These are phyloP conservation scores for Amphipoea lucens DNA, from an alignment of 2,888 invertebrate species.

Conservation along the genomic window DNA sequence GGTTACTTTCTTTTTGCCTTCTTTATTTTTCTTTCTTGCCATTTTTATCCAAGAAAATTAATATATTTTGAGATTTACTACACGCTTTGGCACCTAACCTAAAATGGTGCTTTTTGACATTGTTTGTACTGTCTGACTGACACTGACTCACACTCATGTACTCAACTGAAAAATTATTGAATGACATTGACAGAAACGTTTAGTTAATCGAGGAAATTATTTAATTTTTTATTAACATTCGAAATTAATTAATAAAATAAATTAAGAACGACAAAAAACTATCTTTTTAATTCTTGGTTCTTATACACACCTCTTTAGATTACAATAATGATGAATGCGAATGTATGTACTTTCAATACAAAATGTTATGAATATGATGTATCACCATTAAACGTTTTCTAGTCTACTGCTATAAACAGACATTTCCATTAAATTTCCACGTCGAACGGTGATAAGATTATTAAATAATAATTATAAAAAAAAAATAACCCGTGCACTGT, in stretches of 20 bases:
- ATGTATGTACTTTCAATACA: background rate
- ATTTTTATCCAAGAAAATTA: constrained; percentile 64
- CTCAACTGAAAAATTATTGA: background rate
- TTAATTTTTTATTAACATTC: too few species aligned
- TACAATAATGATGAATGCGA: background rate
- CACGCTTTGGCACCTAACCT: constrained; percentile 39
- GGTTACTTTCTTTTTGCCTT: constrained; percentile 81
- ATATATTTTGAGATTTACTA: background rate
- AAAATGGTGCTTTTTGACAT: background rate
- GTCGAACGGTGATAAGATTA: constrained; percentile 24
- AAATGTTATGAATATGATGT: background rate
- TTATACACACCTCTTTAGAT: background rate
- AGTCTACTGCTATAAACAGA: constrained; percentile 2
- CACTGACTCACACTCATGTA: background rate
- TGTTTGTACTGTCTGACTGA: background rate
- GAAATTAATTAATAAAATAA: background rate
- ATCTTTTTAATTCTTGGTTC: background rate
- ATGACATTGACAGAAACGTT: constrained; percentile 10
- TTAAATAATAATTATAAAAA: constrained; percentile 34
- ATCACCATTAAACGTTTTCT: background rate
- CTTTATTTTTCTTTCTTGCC: constrained; percentile 83
- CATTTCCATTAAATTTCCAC: constrained; percentile 5
- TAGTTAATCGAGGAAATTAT: background rate
- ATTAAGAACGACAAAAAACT: background rate
- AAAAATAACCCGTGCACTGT: constrained; percentile 54